Base-by-base conservation (phyloP, 2,113 vertebrate genomes). In the Vulpes vulpes region DNA sequence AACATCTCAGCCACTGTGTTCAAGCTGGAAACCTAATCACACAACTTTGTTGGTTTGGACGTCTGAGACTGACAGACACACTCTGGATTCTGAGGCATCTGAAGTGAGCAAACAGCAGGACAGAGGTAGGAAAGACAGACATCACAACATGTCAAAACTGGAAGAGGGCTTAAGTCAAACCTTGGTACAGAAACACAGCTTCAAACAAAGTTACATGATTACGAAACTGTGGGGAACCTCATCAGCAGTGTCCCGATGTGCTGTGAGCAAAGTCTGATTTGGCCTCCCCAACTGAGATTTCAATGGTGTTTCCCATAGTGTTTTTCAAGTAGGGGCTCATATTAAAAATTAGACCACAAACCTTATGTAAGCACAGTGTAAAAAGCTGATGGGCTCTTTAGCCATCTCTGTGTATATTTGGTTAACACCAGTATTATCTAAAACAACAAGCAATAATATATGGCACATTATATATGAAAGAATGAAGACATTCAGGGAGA, bases 41-140 rank as follows among this genome's bases (percentile, higher is more conserved):
- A 95, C 73, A 91, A 51, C n/a, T 57, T 91, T 25, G 65, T 94
- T 89, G 78, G 35, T 95, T 94, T 96, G 60, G 95, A 80, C 38
- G 38, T 62, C 14, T 19, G 57, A 95, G 78, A 96, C 65, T 91
- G 78, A 93, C 64, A 49, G 82, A 14, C 35, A 6, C 8, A 25
- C 57, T 83, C 15, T 67, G 27, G 15, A 22, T 81, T 71, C 27
- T 19, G 51, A n/a, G 20, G 25, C 9, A 27, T 78, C 89, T 80
- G 22, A 87, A 90, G 19, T 43, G 43, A 78, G 38, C 43, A n/a
- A 16, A 73, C 23, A 55, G 76, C 30, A 76, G 16, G n/a, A 49
- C 5, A 16, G 23, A 76, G 76, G 43, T 76, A 57, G 65, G 53
- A 74, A 94, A 12, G 69, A 71, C 69, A 91, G 65, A 69, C 15